Evolutionary conservation across 2,113 vertebrate genomes (phyloP).

Genomic region (Columbina picui): DNA sequence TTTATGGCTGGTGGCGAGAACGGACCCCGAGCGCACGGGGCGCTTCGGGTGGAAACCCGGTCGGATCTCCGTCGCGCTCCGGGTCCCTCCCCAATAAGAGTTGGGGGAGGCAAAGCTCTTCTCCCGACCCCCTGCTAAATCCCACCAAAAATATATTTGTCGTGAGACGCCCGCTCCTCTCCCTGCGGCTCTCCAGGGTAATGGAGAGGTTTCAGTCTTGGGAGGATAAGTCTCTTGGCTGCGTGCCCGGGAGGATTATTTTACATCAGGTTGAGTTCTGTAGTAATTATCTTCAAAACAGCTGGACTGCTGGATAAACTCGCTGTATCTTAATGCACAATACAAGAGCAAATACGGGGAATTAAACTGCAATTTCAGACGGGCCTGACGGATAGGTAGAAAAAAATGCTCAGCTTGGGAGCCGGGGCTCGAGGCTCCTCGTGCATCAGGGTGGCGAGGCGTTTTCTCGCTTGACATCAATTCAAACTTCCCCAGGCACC

Average conservation of each 20-base stretch:
- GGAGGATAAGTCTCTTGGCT: constrained; percentile 72
- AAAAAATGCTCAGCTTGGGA: not conserved
- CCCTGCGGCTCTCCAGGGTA: constrained; percentile 64
- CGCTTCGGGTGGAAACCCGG: too few species aligned
- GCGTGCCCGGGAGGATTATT: constrained; percentile 79
- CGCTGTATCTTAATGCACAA: constrained; percentile 69
- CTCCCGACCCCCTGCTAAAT: not conserved
- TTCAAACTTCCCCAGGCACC: not conserved
- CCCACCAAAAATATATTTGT: constrained; percentile 43
- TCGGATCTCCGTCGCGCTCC: not conserved
- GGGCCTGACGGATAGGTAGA: constrained; percentile 17
- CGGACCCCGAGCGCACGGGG: not conserved
- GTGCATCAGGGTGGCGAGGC: not conserved
- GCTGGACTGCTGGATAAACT: constrained; percentile 82
- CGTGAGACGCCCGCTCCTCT: constrained; percentile 33
- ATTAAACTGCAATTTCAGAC: constrained; percentile 75
- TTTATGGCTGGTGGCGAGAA: constrained; percentile 35
- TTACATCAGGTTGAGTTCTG: constrained; percentile 79
- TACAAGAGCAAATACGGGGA: constrained; percentile 71
- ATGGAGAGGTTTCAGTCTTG: constrained; percentile 69
- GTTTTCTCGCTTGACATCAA: constrained; percentile 21
- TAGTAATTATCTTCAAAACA: constrained; percentile 83
- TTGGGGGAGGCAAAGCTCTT: not conserved
- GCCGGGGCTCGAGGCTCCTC: not conserved
- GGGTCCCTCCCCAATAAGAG: rapidly evolving